These are phyloP conservation scores for Aphaenogaster ashmeadi DNA, from an alignment of 1,140 invertebrate species.

Conservation along the genomic window DNA sequence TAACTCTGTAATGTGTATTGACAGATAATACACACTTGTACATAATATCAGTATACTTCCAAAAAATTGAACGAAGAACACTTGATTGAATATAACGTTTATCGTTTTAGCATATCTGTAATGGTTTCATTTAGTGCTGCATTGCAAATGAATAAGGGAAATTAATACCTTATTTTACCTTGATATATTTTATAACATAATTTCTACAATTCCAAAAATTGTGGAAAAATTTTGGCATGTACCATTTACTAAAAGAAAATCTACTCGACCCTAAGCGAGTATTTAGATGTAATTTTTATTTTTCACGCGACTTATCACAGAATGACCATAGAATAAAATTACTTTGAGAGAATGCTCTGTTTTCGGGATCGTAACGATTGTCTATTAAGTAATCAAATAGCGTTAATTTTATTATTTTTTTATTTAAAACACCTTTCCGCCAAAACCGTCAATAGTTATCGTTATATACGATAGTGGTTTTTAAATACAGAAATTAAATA, in stretches of 20 bases:
- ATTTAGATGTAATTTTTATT: background rate
- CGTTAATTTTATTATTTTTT: too few relatives aligned
- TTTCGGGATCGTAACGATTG: background rate
- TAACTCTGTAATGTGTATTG: conserved; percentile 47
- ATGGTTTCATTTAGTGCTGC: background rate
- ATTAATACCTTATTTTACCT: too few relatives aligned
- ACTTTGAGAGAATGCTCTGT: background rate
- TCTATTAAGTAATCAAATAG: background rate
- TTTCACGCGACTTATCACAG: background rate
- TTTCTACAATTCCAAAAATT: background rate
- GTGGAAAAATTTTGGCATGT: background rate
- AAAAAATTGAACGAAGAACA: conserved; percentile 69
- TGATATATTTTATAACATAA: background rate
- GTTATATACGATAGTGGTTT: background rate
- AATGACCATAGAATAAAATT: background rate
- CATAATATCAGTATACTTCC: conserved; percentile 68
- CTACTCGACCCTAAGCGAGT: too few relatives aligned
- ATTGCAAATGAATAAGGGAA: background rate
- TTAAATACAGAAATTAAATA: background rate
- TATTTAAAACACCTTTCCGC: too few relatives aligned
- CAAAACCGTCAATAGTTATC: background rate
- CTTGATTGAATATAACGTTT: conserved; percentile 59
- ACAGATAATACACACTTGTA: conserved; percentile 68
- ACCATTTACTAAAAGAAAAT: background rate
- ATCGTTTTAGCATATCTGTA: conserved; percentile 66